Evolutionary conservation across 2,113 vertebrate genomes (phyloP).

Genomic region (Cololabis saira): DNA sequence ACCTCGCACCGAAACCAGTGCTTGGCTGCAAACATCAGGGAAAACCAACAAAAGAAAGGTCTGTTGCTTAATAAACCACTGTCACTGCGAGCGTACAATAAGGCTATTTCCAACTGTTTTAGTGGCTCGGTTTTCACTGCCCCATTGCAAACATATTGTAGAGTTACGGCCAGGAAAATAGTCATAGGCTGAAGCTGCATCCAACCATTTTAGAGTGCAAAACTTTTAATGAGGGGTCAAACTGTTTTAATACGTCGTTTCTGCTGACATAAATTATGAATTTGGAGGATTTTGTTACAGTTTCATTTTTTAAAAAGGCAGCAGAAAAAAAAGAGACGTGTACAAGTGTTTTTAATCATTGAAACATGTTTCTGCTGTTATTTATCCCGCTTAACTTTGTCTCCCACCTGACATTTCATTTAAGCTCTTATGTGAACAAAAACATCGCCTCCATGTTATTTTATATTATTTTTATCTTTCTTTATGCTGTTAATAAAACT

Average conservation of each 20-base stretch:
- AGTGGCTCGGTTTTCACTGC: conserved; percentile 63
- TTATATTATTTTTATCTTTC: too few relatives aligned
- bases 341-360: conserved; percentile 14
- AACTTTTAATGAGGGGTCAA: conserved; percentile 59
- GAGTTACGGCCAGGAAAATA: conserved; percentile 71
- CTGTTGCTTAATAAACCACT: conserved; percentile 52
- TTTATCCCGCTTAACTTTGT: background rate
- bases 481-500: too few relatives aligned
- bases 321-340: conserved; percentile 7
- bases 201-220: conserved; percentile 54
- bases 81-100: conserved; percentile 50
- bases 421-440: background rate
- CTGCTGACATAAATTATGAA: conserved; percentile 48
- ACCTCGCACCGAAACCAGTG: conserved; percentile 17
- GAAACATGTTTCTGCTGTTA: conserved; percentile 3
- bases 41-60: conserved; percentile 12
- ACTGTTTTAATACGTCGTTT: conserved; percentile 48
- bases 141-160: conserved; percentile 60
- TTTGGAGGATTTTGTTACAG: conserved; percentile 29
- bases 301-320: conserved; percentile 21
- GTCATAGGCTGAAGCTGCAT: conserved; percentile 56
- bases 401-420: background rate
- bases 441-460: too few relatives aligned
- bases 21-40: conserved; percentile 42
- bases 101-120: conserved; percentile 60